A percentile compares a stretch with the other conserved stretches of the same genome.
Conservation (phyloP, 23 tunicate genomes). For the Styela plicata region DNA sequence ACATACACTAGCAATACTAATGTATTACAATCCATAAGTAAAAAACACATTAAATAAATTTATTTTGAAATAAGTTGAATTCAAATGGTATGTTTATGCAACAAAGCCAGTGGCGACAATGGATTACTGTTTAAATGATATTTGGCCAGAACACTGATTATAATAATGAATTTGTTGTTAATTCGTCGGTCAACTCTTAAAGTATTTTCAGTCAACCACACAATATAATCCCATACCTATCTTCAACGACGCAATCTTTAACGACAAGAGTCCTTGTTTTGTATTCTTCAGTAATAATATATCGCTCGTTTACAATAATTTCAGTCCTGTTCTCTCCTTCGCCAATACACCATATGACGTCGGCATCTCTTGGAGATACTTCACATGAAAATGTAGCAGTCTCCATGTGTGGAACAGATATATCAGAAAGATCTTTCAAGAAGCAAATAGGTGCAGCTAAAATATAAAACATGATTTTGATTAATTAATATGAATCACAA, state of each 20-base stretch:
- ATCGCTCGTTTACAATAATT: slow-evolving; percentile 30
- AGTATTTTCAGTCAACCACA: no score
- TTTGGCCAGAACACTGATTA: no score
- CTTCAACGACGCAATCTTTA: slow-evolving; percentile 64
- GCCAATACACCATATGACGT: slow-evolving; percentile 62
- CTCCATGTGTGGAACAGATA: slow-evolving; percentile 51
- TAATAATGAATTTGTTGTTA: no score
- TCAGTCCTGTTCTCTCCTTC: not conserved
- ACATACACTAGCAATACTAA: no score
- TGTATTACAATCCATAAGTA: no score
- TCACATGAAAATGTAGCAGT: slow-evolving; percentile 69
- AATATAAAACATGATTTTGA: not conserved
- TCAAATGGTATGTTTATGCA: no score
- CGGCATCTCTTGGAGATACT: slow-evolving; percentile 68
- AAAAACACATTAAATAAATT: no score
- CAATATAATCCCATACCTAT: slow-evolving; percentile 44
- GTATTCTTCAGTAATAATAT: slow-evolving; percentile 52
- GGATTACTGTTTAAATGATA: no score
- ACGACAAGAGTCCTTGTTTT: slow-evolving; percentile 54
- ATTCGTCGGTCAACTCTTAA: no score
- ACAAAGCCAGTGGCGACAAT: no score
- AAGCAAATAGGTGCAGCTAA: slow-evolving; percentile 64
- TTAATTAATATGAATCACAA: not conserved
- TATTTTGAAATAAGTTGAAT: no score
- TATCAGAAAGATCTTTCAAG: slow-evolving; percentile 48